Evolutionary conservation across 2,113 vertebrate genomes (phyloP).

Genomic region (Climacteris rufus): DNA sequence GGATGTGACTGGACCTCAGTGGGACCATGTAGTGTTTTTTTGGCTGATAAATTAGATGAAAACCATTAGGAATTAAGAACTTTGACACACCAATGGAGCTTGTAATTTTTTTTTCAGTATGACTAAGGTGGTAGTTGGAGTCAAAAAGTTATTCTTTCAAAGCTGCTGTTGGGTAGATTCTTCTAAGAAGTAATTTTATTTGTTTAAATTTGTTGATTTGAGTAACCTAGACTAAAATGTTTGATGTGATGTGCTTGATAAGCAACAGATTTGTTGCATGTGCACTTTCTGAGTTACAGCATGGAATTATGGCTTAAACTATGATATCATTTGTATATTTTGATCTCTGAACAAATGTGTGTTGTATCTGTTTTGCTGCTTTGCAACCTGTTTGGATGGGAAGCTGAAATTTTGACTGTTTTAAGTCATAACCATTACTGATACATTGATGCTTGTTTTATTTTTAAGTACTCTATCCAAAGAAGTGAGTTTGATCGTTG

Average conservation of each 20-base stretch:
- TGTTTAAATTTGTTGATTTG: neutral
- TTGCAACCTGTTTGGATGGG: neutral
- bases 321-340: neutral
- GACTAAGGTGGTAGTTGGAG: neutral
- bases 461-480: conserved; percentile 84
- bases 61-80: neutral
- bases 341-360: neutral
- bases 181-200: neutral
- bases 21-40: accelerated
- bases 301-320: neutral
- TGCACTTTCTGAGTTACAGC: neutral
- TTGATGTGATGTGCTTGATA: neutral
- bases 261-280: neutral
- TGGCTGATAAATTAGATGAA: neutral
- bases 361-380: neutral
- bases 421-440: neutral
- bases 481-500: conserved; percentile 87
- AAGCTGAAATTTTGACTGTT: neutral
- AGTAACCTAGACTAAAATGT: neutral
- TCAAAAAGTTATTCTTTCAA: neutral
- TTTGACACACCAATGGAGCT: neutral
- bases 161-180: neutral
- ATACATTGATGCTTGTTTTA: neutral
- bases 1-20: neutral
- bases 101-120: neutral